Base-by-base conservation (phyloP, 2,797 vertebrate species). In the Halcyon leucocephala region DNA sequence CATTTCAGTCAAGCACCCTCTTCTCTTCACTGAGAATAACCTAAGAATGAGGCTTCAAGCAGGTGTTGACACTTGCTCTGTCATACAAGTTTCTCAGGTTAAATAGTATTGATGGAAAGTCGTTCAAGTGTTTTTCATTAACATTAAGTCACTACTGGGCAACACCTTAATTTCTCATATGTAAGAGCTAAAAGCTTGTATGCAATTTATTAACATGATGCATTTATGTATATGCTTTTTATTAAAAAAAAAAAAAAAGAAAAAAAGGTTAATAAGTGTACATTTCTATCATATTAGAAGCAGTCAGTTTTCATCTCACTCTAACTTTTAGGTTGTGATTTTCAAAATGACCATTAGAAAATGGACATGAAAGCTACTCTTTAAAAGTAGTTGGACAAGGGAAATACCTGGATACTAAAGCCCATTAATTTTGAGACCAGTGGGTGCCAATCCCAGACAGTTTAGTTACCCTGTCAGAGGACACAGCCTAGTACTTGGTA, bases 11-110 rank as follows among this genome's bases (percentile, higher is more conserved):
- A 21, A 81, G 69, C 39, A 90, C 58, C 79, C 37, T 42, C 25
- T 80, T 61, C 89, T 66, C 65, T 51, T 61, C 88, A 60, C 57
- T 54, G 39, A 77, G 77, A 54, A 89, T 1, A 60, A 52, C 19
- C 91, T 79, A 95, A 49, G 83, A 94, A 94, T 37, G 64, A 86
- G 78, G 55, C 65, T 89, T 90, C 65, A 65, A 86, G 66, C 37
- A 14, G 81, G 64, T 82, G 73, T 29, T 88, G 92, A 78, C 94
- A 70, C 72, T 92, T 67, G 67, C 72, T 90, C 66, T 91, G 74
- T 74, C 91, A 79, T 70, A 88, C 29, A 62, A 71, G 86, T 51
- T 55, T 82, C 88, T 74, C 77, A 65, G 58, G 78, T 95, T 93
- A 88, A 96, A 77, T 65, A 85, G 49, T 51, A 93, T 18, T 81